Base-by-base conservation (phyloP, 2,888 invertebrate genomes). In the Tenthredo notha region DNA sequence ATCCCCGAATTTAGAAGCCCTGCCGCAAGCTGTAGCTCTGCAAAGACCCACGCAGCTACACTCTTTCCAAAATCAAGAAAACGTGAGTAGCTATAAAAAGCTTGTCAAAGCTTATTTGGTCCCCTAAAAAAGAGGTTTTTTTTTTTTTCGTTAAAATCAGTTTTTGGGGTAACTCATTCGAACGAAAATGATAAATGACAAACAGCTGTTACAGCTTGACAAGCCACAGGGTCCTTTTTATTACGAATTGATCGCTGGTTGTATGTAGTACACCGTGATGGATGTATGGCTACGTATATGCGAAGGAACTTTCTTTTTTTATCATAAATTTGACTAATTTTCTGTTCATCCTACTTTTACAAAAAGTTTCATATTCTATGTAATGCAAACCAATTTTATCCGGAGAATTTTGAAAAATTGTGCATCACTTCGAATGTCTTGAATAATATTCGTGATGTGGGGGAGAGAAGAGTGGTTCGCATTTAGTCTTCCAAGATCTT, bases 1-100 rank as follows among this genome's bases (percentile, higher is more conserved):
- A 2, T 84, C 86, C 29, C n/a, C 87, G 12, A 89, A 89, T 85
- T 89, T 89, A 61, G 89, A 89, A 5, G 84, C 85, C n/a, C 33
- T 88, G n/a, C 72, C 88, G 29, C 85, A 87, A 61, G 86, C 87
- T 40, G 85, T 84, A 25, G 65, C 85, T 18, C 80, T 85, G 85
- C 58, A 83, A 87, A 89, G 29, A 74, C 87, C 9, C 83, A 86
- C 10, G 86, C 78, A 85, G 29, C 47, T 72, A 7, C 1, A 54
- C 25, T 29, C 70, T 15, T 67, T 54, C n/a, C 54, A 80, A 54
- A 18, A 78, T 7, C 37, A 89, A 70, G 90, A 90, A 74, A 90
- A 88, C 70, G 90, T 90, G 85, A 90, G 89, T 90, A 84, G 29
- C 3, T 77, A 7, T 9, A 40, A 43, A 3, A n/a, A 9, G 37